Conservation (phyloP, 2,888 invertebrate genomes). For the Bedellia somnulentella region DNA sequence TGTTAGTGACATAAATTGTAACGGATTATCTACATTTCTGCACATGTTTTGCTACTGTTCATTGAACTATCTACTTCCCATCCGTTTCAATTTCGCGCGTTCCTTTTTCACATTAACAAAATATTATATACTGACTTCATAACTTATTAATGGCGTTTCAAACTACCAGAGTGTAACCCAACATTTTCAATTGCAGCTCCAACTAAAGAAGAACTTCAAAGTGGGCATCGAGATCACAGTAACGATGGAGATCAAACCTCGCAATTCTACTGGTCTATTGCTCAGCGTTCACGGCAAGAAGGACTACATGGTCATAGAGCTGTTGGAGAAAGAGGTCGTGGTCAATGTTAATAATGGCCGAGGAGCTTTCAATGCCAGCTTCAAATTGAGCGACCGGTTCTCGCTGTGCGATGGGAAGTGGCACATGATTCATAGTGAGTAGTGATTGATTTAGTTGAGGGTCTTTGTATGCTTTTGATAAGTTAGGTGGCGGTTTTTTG, state of each 20-base stretch:
- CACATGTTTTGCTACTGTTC: neutral
- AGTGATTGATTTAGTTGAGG: neutral
- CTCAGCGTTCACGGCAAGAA: constrained; percentile 81
- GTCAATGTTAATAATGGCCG: constrained; percentile 83
- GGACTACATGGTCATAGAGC: constrained; percentile 85
- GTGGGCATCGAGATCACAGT: constrained; percentile 81
- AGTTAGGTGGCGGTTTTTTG: too few species aligned
- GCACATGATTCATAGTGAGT: constrained; percentile 81
- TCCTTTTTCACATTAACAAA: too few species aligned
- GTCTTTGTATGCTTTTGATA: neutral
- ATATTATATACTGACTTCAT: too few species aligned
- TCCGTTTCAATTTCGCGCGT: too few species aligned
- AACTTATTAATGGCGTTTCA: too few species aligned
- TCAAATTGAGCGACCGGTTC: constrained; percentile 64
- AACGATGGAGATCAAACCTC: constrained; percentile 83
- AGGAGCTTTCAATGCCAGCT: constrained; percentile 76
- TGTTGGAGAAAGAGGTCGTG: constrained; percentile 82
- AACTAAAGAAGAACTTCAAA: constrained; percentile 69
- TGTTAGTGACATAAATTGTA: too few species aligned
- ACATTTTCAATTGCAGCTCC: constrained; percentile 11
- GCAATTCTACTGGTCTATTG: constrained; percentile 81
- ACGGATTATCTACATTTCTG: too few species aligned
- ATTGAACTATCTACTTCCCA: neutral
- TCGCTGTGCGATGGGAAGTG: constrained; percentile 93
- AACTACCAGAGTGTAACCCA: too few species aligned